A percentile compares a stretch with the other conserved stretches of the same genome.
These are phyloP conservation scores for Arvicanthis niloticus DNA, from an alignment of 2,113 vertebrate species.

Conservation along the genomic window DNA sequence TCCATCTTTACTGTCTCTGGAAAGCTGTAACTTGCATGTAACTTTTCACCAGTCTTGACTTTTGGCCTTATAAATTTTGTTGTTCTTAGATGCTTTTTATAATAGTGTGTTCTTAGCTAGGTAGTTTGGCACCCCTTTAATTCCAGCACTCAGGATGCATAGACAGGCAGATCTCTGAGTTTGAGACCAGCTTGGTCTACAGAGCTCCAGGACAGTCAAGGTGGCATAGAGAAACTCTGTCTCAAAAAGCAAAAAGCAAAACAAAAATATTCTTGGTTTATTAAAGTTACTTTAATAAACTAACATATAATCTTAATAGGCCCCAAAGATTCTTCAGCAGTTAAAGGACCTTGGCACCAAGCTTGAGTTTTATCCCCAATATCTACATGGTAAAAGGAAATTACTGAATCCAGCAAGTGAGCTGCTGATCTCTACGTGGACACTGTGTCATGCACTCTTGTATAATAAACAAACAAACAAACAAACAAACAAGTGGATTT, in stretches of 20 bases:
- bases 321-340: neutral
- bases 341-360: neutral
- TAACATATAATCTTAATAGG: constrained; percentile 39
- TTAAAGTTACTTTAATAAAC: neutral
- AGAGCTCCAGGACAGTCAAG: neutral
- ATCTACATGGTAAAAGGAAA: neutral
- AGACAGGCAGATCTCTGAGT: neutral
- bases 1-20: neutral
- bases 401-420: neutral
- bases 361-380: neutral
- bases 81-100: constrained; percentile 6
- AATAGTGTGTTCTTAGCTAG: neutral
- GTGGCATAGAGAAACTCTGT: neutral
- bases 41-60: constrained; percentile 29
- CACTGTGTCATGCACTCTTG: neutral
- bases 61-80: constrained; percentile 36
- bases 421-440: neutral
- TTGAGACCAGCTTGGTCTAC: neutral
- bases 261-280: constrained; percentile 46
- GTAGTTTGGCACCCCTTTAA: neutral
- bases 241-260: neutral
- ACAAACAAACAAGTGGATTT: neutral
- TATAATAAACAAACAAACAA: neutral
- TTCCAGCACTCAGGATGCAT: neutral
- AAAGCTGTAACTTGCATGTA: constrained; percentile 14